Conservation (phyloP, 2,888 invertebrate species). For the Apamea epomidion region DNA sequence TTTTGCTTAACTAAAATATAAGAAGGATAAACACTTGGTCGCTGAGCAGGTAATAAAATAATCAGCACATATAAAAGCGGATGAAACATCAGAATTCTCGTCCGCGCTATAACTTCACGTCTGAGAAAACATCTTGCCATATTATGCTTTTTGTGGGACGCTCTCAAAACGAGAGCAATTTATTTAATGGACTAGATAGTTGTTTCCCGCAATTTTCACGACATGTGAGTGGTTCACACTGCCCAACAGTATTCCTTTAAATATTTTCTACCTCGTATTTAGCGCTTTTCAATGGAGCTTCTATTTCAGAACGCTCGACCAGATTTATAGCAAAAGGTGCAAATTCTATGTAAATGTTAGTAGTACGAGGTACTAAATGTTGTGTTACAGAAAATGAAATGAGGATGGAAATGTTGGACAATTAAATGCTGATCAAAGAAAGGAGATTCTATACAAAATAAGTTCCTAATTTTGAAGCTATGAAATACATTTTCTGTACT, state of each 20-base stretch:
- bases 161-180: conserved; percentile 81
- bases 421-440: conserved; percentile 27
- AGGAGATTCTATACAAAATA: background rate
- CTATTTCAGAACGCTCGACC: conserved; percentile 37
- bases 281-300: conserved; percentile 52
- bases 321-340: conserved; percentile 37
- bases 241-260: conserved; percentile 58
- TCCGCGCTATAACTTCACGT: conserved; percentile 71
- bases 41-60: conserved; percentile 48
- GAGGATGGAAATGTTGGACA: conserved; percentile 29
- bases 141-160: conserved; percentile 75
- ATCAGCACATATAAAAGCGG: conserved; percentile 49
- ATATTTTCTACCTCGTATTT: conserved; percentile 53
- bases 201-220: conserved; percentile 73
- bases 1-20: conserved; percentile 8
- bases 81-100: conserved; percentile 67
- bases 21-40: conserved; percentile 2
- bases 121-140: conserved; percentile 74
- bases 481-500: conserved; percentile 1
- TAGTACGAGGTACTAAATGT: conserved; percentile 21
- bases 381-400: conserved; percentile 25
- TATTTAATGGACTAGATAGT: conserved; percentile 84
- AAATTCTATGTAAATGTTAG: conserved; percentile 26
- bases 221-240: conserved; percentile 66
- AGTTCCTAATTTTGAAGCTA: conserved; percentile 1